phyloP scores from a whole-genome alignment of 2,113 vertebrate species.

The Nibea albiflora region DNA sequence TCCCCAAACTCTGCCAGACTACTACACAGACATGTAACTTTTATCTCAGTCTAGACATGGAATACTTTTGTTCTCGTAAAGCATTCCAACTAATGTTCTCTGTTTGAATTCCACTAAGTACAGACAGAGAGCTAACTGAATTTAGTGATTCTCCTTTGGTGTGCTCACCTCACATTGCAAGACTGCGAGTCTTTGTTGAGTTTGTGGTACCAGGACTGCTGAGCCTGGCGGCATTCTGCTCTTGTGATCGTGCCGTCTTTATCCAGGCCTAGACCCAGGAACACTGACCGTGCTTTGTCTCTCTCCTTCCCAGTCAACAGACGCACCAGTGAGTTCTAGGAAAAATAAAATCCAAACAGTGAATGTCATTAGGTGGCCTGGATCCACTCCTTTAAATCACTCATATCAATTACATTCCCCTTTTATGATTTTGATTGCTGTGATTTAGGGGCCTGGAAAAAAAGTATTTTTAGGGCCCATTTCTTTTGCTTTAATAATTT shows the following conservation, averaged over 20 bases:
- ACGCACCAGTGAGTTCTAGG: conserved; percentile 91
- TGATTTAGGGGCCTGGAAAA: conserved; percentile 9
- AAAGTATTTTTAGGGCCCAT: conserved; percentile 12
- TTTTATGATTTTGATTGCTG: conserved; percentile 8
- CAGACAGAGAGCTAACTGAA: background rate
- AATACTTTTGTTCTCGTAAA: background rate
- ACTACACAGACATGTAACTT: background rate
- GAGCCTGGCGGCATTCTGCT: conserved; percentile 86
- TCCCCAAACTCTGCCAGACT: conserved; percentile 5
- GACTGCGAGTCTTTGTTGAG: conserved; percentile 87
- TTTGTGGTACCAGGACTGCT: conserved; percentile 92
- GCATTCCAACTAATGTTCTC: background rate
- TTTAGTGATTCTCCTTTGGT: background rate
- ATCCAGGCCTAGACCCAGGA: conserved; percentile 87
- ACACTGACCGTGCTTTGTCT: conserved; percentile 85
- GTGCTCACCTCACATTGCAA: conserved; percentile 91
- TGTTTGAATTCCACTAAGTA: background rate
- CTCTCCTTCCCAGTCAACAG: conserved; percentile 92
- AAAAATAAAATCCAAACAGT: conserved; percentile 9
- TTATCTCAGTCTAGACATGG: background rate
- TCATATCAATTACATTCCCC: background rate
- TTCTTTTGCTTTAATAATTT: conserved; percentile 11
- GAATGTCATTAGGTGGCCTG: conserved; percentile 3
- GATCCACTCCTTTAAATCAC: background rate
- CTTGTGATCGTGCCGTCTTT: conserved; percentile 83